Evolutionary conservation across 2,113 vertebrate genomes (phyloP).

Genomic region (Orthochromis malagaraziensis): DNA sequence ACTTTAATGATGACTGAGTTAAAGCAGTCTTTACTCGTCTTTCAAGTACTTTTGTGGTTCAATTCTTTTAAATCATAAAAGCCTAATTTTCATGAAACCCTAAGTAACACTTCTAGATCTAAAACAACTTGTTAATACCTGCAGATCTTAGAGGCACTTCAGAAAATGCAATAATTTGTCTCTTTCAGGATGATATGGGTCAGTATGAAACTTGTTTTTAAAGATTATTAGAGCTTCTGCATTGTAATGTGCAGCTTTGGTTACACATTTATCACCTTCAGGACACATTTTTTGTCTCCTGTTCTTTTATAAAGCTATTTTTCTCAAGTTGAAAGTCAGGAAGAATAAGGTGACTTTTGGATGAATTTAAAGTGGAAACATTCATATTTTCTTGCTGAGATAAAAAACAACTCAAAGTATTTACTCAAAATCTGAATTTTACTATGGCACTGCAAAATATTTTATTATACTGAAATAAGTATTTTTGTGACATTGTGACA

Average conservation of each 20-base stretch:
- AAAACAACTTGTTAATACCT: background rate
- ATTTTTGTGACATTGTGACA: background rate
- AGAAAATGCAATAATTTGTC: background rate
- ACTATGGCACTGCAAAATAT: background rate
- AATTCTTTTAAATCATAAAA: background rate
- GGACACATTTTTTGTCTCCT: background rate
- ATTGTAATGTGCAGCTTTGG: background rate
- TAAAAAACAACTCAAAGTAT: background rate
- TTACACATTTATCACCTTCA: background rate
- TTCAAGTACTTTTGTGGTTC: background rate
- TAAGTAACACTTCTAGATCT: background rate
- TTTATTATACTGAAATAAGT: background rate
- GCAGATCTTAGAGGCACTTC: background rate
- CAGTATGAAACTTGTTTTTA: background rate
- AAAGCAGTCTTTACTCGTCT: background rate
- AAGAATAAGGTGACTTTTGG: background rate
- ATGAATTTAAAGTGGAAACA: background rate
- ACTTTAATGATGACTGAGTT: background rate
- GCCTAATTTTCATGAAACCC: background rate
- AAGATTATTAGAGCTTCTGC: background rate
- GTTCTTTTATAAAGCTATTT: background rate
- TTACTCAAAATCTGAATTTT: background rate
- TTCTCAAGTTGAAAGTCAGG: background rate
- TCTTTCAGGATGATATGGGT: background rate
- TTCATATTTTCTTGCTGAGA: background rate